Evolutionary conservation across 2,888 invertebrate species (phyloP).

Genomic region (Punctoribates punctum): DNA sequence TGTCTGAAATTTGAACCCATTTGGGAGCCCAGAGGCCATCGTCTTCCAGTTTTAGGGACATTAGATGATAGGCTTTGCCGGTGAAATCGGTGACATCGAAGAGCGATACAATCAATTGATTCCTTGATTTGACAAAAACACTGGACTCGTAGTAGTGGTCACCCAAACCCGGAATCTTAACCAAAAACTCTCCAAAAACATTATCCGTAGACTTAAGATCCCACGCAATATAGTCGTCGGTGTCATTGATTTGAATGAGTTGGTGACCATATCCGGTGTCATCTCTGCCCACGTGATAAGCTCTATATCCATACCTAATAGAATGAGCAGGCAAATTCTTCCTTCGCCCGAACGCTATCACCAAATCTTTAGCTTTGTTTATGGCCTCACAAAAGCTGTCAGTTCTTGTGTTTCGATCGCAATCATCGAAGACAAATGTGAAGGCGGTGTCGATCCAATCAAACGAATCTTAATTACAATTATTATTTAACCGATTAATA

Average conservation of each 20-base stretch:
- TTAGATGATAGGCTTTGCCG: neutral
- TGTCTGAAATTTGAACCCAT: neutral
- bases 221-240: neutral
- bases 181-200: no score
- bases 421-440: neutral
- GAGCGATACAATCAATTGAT: neutral
- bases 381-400: neutral
- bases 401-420: neutral
- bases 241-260: neutral
- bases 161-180: neutral
- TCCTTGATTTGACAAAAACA: neutral
- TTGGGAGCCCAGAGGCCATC: neutral
- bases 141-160: neutral
- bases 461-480: neutral
- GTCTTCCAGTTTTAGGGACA: neutral
- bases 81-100: neutral
- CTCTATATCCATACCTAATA: neutral
- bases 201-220: neutral
- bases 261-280: neutral
- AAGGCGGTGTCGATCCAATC: slow-evolving; percentile 10
- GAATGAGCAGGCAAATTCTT: neutral
- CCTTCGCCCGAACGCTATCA: neutral
- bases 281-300: neutral
- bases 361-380: neutral
- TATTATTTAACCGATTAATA: neutral